phyloP scores from a whole-genome alignment of 92 coral and sea anemone species.

The Micromussa lordhowensis region DNA sequence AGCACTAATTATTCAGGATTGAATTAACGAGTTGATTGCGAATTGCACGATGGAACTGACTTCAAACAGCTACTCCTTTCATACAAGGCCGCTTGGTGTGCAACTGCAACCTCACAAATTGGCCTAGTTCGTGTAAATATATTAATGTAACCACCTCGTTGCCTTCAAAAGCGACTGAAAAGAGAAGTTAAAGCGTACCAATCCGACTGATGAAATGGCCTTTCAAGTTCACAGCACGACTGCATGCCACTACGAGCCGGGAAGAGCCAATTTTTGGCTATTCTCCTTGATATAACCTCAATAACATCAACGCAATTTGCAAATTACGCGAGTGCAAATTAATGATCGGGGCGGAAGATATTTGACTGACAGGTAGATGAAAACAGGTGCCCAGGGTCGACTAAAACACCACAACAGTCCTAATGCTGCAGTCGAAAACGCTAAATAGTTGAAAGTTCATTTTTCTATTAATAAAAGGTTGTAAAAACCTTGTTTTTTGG shows the following conservation, averaged over 20 bases:
- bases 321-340: constrained; percentile 8
- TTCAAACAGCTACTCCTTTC: not conserved
- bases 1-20: not conserved
- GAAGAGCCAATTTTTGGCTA: not conserved
- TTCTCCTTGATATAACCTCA: not conserved
- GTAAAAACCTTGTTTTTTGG: not conserved
- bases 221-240: not conserved
- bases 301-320: constrained; percentile 30
- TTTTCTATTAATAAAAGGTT: not conserved
- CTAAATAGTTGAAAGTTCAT: not conserved
- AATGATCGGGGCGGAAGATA: constrained; percentile 1
- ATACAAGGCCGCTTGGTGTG: not conserved
- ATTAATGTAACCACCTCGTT: not conserved
- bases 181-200: not conserved
- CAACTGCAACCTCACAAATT: not conserved
- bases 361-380: not conserved
- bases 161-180: not conserved
- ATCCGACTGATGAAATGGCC: not conserved
- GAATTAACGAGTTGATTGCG: not conserved
- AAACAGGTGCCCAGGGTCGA: not conserved
- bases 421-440: not conserved
- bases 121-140: not conserved
- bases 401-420: not conserved
- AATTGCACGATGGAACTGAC: not conserved
- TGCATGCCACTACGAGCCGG: not conserved